Percentiles rank a stretch among this genome's conserved stretches.
phyloP scores from a whole-genome alignment of 2,113 vertebrate species.

The Calyptomena viridis region DNA sequence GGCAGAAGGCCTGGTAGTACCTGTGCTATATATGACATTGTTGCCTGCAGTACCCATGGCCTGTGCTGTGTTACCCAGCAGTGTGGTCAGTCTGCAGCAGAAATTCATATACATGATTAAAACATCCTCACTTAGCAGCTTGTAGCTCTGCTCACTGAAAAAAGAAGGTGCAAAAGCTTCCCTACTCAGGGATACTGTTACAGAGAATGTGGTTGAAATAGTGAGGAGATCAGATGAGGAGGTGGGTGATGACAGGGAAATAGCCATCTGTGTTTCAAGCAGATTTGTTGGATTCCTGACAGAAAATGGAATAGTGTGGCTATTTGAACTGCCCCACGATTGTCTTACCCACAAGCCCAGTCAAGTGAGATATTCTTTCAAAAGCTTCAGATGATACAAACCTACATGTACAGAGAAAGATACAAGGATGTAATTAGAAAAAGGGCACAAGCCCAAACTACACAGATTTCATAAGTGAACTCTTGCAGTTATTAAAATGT shows the following conservation, averaged over 20 bases:
- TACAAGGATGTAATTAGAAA: background rate
- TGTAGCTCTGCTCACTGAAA: background rate
- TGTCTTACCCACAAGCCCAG: background rate
- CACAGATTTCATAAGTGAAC: background rate
- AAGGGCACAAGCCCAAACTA: background rate
- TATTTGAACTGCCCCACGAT: background rate
- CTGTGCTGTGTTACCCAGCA: background rate
- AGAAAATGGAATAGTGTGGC: background rate
- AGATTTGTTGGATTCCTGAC: constrained; percentile 13
- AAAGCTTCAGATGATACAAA: background rate
- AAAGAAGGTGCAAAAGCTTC: background rate
- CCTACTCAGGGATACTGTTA: background rate
- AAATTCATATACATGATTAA: background rate
- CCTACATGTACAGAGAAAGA: background rate
- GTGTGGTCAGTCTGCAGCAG: background rate
- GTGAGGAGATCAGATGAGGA: background rate
- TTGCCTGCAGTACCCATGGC: background rate
- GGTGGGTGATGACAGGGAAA: background rate
- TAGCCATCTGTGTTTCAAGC: constrained; percentile 29
- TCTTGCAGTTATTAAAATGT: background rate
- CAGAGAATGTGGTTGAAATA: background rate
- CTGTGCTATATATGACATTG: background rate
- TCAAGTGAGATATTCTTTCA: background rate
- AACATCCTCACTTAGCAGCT: background rate
- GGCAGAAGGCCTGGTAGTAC: background rate